phyloP scores from a whole-genome alignment of 2,113 vertebrate genomes.

The Ascaphus truei region DNA sequence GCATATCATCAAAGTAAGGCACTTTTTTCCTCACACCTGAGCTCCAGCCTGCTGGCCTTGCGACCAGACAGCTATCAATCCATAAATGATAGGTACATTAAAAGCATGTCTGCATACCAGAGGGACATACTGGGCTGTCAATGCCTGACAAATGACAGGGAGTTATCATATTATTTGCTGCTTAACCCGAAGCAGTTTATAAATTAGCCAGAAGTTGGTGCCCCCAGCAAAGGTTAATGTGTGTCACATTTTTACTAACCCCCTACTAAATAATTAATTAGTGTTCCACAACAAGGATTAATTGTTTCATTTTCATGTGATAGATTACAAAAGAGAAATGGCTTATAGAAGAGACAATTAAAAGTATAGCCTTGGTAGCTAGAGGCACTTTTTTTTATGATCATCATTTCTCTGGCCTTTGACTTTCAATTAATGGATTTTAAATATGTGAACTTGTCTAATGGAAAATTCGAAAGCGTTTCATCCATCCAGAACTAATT shows the following conservation, averaged over 20 bases:
- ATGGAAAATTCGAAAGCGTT: not conserved
- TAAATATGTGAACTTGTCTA: constrained; percentile 34
- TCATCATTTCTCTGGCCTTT: constrained; percentile 39
- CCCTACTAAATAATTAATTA: constrained; percentile 46
- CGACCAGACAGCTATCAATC: constrained; percentile 3
- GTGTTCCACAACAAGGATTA: constrained; percentile 45
- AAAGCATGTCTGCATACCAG: constrained; percentile 1
- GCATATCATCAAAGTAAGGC: not conserved
- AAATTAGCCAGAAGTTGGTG: constrained; percentile 25
- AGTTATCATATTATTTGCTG: constrained; percentile 19
- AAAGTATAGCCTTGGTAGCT: constrained; percentile 27
- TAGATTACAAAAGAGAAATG: constrained; percentile 42
- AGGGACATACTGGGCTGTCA: constrained; percentile 21
- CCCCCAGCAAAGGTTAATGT: constrained; percentile 36
- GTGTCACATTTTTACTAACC: constrained; percentile 37
- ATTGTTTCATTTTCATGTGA: constrained; percentile 48
- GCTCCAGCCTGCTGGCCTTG: not conserved
- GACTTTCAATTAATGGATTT: constrained; percentile 42
- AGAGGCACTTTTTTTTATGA: constrained; percentile 23
- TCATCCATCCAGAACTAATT: constrained; percentile 14
- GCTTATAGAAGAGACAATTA: constrained; percentile 46
- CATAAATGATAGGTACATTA: constrained; percentile 13
- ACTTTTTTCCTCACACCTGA: not conserved
- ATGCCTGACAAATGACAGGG: constrained; percentile 24
- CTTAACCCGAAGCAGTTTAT: constrained; percentile 2